These are phyloP conservation scores for Streptopelia turtur DNA, from an alignment of 2,797 vertebrate genomes.

Conservation along the genomic window DNA sequence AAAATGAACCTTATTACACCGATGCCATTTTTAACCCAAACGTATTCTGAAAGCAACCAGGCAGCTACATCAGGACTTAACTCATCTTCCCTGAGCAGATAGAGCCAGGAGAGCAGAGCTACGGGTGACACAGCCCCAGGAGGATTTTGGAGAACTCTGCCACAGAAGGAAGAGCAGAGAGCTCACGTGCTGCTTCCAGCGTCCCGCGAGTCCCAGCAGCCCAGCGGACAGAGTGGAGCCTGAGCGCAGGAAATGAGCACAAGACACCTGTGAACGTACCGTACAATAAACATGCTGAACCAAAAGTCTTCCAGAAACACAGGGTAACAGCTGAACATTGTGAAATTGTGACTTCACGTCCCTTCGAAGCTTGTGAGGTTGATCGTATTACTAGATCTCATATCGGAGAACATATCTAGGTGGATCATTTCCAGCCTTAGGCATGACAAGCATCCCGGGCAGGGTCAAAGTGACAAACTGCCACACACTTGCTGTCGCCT, in stretches of 20 bases:
- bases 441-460: accelerated
- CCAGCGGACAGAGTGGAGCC: background rate
- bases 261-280: background rate
- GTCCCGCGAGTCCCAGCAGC: background rate
- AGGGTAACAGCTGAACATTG: background rate
- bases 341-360: background rate
- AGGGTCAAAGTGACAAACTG: accelerated
- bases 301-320: background rate
- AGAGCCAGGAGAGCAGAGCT: background rate
- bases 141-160: background rate
- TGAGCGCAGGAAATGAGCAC: accelerated
- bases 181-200: background rate
- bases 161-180: background rate
- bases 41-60: background rate
- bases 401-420: accelerated
- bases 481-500: accelerated
- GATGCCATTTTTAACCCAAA: background rate
- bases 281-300: background rate
- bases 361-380: background rate
- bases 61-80: background rate
- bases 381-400: background rate
- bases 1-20: background rate
- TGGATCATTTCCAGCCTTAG: accelerated
- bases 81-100: background rate
- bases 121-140: accelerated